Percentiles rank a stretch among this genome's conserved stretches.
Evolutionary conservation across 92 coral and sea anemone species (phyloP).

Genomic region (Bergia sp.): DNA sequence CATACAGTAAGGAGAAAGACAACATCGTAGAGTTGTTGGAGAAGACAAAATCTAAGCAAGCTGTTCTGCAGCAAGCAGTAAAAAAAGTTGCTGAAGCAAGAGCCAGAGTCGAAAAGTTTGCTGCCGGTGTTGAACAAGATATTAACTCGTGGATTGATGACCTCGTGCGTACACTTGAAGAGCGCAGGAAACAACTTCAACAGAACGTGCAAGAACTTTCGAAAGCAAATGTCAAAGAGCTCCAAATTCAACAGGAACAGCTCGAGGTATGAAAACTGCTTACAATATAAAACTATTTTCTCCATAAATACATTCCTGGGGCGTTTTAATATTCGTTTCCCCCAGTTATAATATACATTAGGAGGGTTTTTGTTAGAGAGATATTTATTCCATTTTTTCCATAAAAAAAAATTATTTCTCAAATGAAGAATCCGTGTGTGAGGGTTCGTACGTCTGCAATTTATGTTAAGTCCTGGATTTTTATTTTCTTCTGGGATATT

Average conservation of each 20-base stretch:
- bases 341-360: too few relatives aligned
- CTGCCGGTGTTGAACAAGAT: neutral
- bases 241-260: conserved; percentile 21
- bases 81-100: neutral
- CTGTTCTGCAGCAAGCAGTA: conserved; percentile 8
- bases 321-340: too few relatives aligned
- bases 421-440: too few relatives aligned
- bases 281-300: too few relatives aligned
- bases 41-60: conserved; percentile 27
- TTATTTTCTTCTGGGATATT: too few relatives aligned
- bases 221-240: neutral
- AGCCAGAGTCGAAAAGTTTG: neutral
- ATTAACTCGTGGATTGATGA: conserved; percentile 9
- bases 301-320: too few relatives aligned
- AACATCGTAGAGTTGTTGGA: conserved; percentile 1
- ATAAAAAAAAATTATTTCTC: too few relatives aligned
- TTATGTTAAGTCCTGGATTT: too few relatives aligned
- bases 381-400: too few relatives aligned
- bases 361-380: too few relatives aligned
- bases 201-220: neutral
- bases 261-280: neutral
- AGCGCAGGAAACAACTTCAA: neutral
- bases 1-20: too few relatives aligned
- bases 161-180: neutral
- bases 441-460: too few relatives aligned